phyloP scores from a whole-genome alignment of 1,140 invertebrate species.

The Trichonephila inaurata region DNA sequence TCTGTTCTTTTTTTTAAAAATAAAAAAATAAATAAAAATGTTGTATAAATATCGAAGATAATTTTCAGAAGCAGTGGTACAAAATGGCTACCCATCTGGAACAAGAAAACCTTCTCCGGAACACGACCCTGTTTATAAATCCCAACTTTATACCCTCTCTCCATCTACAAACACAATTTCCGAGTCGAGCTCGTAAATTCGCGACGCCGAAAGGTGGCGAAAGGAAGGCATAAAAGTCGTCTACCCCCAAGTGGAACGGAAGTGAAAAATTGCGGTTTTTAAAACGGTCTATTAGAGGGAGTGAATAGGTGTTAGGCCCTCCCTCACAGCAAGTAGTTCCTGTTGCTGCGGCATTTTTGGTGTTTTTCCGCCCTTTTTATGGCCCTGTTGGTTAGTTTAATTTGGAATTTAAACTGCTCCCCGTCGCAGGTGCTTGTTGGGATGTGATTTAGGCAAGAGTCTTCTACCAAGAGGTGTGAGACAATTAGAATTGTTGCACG shows the following conservation, averaged over 20 bases:
- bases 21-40: too few species aligned
- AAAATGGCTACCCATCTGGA: neutral
- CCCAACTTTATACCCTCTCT: neutral
- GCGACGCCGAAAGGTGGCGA: conserved; percentile 10
- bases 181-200: conserved; percentile 46
- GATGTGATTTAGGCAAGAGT: too few species aligned
- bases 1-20: too few species aligned
- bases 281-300: conserved; percentile 65
- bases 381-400: neutral
- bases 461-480: too few species aligned
- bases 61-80: neutral
- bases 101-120: neutral
- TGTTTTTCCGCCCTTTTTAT: neutral
- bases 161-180: conserved; percentile 44
- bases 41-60: too few species aligned
- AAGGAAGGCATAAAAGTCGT: conserved; percentile 40
- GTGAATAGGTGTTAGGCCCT: too few species aligned
- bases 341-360: neutral
- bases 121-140: neutral
- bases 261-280: conserved; percentile 72
- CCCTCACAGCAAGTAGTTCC: neutral
- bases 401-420: neutral
- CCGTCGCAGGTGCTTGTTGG: too few species aligned
- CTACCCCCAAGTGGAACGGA: neutral
- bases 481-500: too few species aligned